Base-by-base conservation (phyloP, 1,140 invertebrate genomes). In the Bombus pyrosoma region DNA sequence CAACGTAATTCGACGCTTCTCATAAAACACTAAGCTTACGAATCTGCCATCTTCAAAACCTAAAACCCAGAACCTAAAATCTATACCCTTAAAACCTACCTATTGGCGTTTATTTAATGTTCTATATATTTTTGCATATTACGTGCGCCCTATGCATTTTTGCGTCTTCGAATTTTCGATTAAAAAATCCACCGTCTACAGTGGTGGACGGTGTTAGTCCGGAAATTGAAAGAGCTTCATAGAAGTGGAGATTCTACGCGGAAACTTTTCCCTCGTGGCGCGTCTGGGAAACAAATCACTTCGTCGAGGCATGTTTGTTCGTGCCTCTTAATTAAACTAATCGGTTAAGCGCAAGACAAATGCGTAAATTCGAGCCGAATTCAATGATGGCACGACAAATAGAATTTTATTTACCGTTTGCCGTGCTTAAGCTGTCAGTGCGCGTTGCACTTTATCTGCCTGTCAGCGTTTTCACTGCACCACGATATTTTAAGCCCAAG, bases 401-500 rank as follows among this genome's bases (percentile, higher is more conserved):
- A 83, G 73, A 76, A 83, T 83, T 76, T 76, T 68, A 83, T 76
- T 76, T 76, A 68, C 72, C 59, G 39, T 76, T 37, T 8, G 12
- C 32, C 13, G 59, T 32, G 62, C 28, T 83, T 64, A 64, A 83
- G 41, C 59, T 83, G 81, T 76, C 81, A 66, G 59, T 76, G 25
- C 28, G 41, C 34, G 72, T 1, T 76, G 72, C 81, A 76, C 72
- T 76, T 83, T 37, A 75, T 83, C 81, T 68, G 28, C 28, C 28
- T 43, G 72, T 76, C 72, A 34, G 62, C n/a, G 72, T 76, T 76
- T 53, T 28, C 41, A 28, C 53, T 32, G 15, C 43, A 28, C 10
- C 62, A 1, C n/a, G 69, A 81, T 83, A 83, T 76, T 76, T 83
- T 76, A 75, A 83, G 81, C 81, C 25, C 15, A 39, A 53, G 34